A percentile compares a stretch with the other conserved stretches of the same genome.
Evolutionary conservation across 2,797 vertebrate species (phyloP).

Genomic region (Sternarchorhynchus goeldii): DNA sequence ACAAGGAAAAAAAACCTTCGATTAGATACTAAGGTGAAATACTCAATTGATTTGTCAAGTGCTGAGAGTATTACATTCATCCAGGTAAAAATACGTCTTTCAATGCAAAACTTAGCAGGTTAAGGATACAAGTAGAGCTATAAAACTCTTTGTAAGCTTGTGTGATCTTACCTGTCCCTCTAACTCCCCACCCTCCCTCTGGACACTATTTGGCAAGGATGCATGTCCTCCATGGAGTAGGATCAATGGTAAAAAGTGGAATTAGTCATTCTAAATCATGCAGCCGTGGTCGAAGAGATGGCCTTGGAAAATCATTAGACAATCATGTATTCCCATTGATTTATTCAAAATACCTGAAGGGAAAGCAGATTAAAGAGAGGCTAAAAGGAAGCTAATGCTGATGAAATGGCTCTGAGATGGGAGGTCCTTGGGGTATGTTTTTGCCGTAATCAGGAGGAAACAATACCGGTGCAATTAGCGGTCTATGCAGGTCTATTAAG

Average conservation of each 20-base stretch:
- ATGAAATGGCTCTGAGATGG: conserved; percentile 96
- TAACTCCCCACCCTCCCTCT: conserved; percentile 30
- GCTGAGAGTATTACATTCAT: conserved; percentile 32
- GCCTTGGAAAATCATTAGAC: conserved; percentile 99
- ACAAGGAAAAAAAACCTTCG: conserved; percentile 26
- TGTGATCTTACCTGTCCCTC: conserved; percentile 27
- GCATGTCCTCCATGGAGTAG: conserved; percentile 66
- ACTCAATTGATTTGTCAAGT: conserved; percentile 38
- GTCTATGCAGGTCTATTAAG: conserved; percentile 98
- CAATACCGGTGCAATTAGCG: conserved; percentile 96
- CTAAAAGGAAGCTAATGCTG: conserved; percentile 96
- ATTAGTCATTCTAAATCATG: conserved; percentile 99
- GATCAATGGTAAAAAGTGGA: conserved; percentile 98
- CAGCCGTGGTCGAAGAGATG: conserved; percentile 93
- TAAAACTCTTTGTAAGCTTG: conserved; percentile 9
- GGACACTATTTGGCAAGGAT: conserved; percentile 74
- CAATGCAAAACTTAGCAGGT: conserved; percentile 27
- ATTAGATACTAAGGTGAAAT: conserved; percentile 44
- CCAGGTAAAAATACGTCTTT: conserved; percentile 24
- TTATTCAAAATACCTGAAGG: conserved; percentile 99
- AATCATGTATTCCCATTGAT: conserved; percentile 99
- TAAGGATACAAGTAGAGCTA: background rate
- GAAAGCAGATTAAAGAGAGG: conserved; percentile 96
- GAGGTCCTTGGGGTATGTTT: conserved; percentile 85
- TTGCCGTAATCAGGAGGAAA: conserved; percentile 97